A percentile compares a stretch with the other conserved stretches of the same genome.
Evolutionary conservation across 2,113 vertebrate species (phyloP).

Genomic region (Caloenas nicobarica): DNA sequence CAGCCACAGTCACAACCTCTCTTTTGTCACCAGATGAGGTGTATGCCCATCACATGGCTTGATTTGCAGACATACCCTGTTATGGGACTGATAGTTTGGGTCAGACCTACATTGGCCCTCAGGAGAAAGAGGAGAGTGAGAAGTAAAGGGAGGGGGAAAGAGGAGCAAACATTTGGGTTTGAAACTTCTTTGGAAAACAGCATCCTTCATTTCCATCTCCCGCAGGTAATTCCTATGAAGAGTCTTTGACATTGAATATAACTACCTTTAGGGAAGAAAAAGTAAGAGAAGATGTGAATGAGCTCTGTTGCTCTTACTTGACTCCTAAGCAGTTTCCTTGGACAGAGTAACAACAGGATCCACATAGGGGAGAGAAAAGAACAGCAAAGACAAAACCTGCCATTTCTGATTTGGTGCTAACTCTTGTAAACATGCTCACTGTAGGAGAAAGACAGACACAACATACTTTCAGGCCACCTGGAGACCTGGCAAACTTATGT

Average conservation of each 20-base stretch:
- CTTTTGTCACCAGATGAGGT: not conserved
- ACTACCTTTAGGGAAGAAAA: not conserved
- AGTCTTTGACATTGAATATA: not conserved
- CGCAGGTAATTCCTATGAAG: not conserved
- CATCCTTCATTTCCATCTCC: not conserved
- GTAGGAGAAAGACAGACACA: slow-evolving; percentile 60
- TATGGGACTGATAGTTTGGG: not conserved
- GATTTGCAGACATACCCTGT: not conserved
- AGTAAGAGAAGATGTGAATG: not conserved
- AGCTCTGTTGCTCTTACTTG: not conserved
- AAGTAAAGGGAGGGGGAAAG: not conserved
- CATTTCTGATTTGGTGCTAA: slow-evolving; percentile 30
- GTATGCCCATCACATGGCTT: not conserved
- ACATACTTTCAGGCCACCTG: slow-evolving; percentile 62
- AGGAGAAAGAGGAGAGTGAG: not conserved
- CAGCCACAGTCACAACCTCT: not conserved
- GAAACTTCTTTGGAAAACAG: not conserved
- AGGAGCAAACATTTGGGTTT: not conserved
- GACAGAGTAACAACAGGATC: not conserved
- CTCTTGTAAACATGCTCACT: slow-evolving; percentile 36
- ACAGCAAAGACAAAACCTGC: slow-evolving; percentile 27
- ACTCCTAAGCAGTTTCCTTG: not conserved
- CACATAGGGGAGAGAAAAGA: not conserved
- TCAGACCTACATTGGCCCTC: not conserved
- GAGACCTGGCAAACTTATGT: slow-evolving; percentile 48